phyloP scores from a whole-genome alignment of 2,113 vertebrate species.

The Delphinus delphis region DNA sequence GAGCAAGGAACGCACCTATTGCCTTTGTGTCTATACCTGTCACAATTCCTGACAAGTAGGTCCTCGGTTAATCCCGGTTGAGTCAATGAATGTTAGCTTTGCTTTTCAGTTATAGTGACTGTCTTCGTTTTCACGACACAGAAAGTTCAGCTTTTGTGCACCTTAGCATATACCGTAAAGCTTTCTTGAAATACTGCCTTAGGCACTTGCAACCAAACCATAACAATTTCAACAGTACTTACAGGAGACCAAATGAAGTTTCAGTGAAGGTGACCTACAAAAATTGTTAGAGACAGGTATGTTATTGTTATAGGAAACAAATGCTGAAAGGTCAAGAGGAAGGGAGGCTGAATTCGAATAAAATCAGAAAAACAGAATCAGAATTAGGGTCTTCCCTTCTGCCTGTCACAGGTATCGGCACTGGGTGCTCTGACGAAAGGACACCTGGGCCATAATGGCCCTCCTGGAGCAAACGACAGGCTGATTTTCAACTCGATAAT shows the following conservation, averaged over 20 bases:
- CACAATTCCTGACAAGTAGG: neutral
- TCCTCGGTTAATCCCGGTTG: neutral
- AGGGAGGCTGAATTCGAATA: neutral
- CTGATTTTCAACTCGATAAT: neutral
- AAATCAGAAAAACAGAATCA: neutral
- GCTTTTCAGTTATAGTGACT: neutral
- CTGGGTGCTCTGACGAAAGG: neutral
- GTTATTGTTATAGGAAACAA: slow-evolving; percentile 11
- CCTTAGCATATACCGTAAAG: neutral
- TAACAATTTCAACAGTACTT: slow-evolving; percentile 8
- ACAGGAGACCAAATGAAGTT: neutral
- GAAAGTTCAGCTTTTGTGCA: neutral
- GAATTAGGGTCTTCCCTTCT: neutral
- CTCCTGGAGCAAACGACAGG: neutral
- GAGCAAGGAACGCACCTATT: neutral
- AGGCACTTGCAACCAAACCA: neutral
- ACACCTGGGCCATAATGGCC: neutral
- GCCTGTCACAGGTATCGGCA: no score
- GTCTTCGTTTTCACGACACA: neutral
- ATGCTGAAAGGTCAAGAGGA: neutral
- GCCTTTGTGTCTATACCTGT: neutral
- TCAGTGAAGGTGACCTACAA: neutral
- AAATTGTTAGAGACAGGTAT: neutral
- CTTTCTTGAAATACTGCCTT: slow-evolving; percentile 23
- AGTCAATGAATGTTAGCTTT: neutral